Percentiles rank a stretch among this genome's conserved stretches.
phyloP scores from a whole-genome alignment of 2,797 vertebrate species.

The Erithacus rubecula region DNA sequence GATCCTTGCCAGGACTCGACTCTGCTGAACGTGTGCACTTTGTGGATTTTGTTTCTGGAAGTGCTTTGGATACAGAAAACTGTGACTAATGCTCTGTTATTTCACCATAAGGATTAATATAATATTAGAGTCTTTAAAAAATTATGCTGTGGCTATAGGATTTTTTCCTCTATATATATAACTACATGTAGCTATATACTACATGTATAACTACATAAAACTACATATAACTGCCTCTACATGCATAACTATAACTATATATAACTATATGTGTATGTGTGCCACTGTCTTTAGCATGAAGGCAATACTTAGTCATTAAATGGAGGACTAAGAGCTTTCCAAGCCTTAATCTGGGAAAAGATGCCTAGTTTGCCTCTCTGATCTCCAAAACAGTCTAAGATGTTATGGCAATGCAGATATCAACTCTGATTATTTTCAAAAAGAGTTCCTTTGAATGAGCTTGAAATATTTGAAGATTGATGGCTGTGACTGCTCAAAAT shows the following conservation, averaged over 20 bases:
- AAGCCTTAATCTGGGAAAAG: neutral
- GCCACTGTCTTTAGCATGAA: neutral
- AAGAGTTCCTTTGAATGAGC: neutral
- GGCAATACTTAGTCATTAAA: neutral
- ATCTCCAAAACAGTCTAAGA: neutral
- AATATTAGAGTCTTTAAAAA: neutral
- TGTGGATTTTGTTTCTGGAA: slow-evolving; percentile 17
- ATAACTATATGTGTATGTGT: neutral
- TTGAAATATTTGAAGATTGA: neutral
- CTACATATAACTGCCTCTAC: too few species aligned
- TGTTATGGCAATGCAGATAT: neutral
- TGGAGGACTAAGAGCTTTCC: neutral
- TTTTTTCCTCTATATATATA: neutral
- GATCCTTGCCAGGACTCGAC: neutral
- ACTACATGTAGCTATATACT: neutral
- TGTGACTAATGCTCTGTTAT: neutral
- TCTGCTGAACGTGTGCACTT: neutral
- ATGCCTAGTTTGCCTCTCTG: neutral
- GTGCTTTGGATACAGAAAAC: neutral
- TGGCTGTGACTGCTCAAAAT: neutral
- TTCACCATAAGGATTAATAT: neutral
- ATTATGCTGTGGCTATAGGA: neutral
- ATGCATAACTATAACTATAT: neutral
- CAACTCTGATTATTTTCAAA: neutral
- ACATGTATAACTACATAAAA: too few species aligned